Base-by-base conservation (phyloP, 2,113 vertebrate genomes). In the Dasyornis broadbenti region DNA sequence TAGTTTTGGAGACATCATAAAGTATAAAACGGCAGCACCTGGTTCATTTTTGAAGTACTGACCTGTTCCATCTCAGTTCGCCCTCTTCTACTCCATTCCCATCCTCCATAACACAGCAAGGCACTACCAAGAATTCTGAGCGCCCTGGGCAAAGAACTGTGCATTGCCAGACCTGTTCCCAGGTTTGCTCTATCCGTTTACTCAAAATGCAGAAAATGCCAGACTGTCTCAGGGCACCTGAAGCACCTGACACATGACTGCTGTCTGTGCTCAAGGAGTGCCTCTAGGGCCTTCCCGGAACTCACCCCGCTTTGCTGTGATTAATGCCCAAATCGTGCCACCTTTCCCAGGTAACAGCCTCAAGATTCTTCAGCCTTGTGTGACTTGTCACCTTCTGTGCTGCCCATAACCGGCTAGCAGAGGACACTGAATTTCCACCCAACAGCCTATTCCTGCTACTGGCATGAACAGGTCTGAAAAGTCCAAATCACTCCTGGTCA, bases 101-200 rank as follows among this genome's bases (percentile, higher is more conserved):
- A 71, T 6, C 22, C 40, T 52, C 35, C 18, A 26, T 2, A 11
- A 27, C 89, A 26, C 53, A 72, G 47, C 0, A 0, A 82, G 33
- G 61, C 42, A 54, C 35, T 18, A 35, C 7, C 47, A 59, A 26
- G 31, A 40, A 44, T 20, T 47, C 20, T 2, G 3, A 66, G 35
- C 0, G 0, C 17, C 13, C 52, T 22, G 39, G 52, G 23, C 35
- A 76, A 28, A 45, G 53, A 53, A 49, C 19, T 6, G 26, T 14
- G 63, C 54, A 20, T 1, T 20, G 24, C 50, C 64, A 86, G 44
- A 23, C 39, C 42, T 10, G 3, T 20, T 66, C 39, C 70, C 35
- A 66, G 61, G 14, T 66, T 71, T 54, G 60, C 12, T 78, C 45
- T 27, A 31, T 30, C 26, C 16, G 6, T 15, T 82, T 30, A 33